A percentile compares a stretch with the other conserved stretches of the same genome.
Conservation (phyloP, 1,140 invertebrate species). For the Eupristina koningsbergeri region DNA sequence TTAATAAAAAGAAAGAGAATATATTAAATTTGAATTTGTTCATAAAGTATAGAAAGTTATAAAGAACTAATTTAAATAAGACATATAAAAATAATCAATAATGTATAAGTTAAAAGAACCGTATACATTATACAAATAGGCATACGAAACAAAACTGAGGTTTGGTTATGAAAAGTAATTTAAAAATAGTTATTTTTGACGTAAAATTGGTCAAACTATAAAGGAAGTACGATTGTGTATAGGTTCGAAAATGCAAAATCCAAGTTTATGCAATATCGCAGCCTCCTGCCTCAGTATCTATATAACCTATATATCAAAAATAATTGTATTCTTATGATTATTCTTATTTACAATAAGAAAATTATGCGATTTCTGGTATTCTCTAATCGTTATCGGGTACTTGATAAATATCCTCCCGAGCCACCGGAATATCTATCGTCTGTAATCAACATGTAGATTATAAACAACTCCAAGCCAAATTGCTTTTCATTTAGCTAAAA, state of each 20-base stretch:
- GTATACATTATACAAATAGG: background rate
- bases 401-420: background rate
- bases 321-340: background rate
- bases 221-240: background rate
- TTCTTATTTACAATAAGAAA: background rate
- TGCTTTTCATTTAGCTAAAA: constrained; percentile 15
- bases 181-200: background rate
- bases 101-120: background rate
- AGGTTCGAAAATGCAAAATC: background rate
- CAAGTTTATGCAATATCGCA: background rate
- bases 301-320: background rate
- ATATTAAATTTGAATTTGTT: no score
- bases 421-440: background rate
- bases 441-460: background rate
- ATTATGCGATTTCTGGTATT: background rate
- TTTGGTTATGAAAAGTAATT: background rate
- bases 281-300: background rate
- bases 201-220: background rate
- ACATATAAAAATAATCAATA: background rate
- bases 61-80: no score
- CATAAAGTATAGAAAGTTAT: no score
- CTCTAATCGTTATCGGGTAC: background rate
- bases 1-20: background rate
- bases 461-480: background rate
- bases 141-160: no score